Base-by-base conservation (phyloP, 1,140 invertebrate species). In the Drosophila burlai region DNA sequence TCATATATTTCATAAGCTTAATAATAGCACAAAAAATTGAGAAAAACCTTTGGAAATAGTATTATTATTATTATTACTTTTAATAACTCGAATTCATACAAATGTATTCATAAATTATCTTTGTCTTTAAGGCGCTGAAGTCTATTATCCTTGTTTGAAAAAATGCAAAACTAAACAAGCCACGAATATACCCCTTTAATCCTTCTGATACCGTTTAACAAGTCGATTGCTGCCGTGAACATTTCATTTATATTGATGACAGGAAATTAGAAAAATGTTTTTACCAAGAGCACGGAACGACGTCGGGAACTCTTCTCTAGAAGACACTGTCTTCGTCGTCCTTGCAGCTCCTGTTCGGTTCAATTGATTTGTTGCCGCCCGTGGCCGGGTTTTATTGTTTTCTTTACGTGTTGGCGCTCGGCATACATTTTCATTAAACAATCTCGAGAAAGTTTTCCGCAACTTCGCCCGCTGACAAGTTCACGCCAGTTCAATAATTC, bases 211-310 rank as follows among this genome's bases (percentile, higher is more conserved):
- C 64, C 57, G 9, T 10, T 29, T 49, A 57, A 40, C 63, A 38
- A 73, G 40, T 46, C 55, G 71, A 76, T 52, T 58, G 66, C 76
- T 50, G 42, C 46, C 50, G 55, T 72, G 55, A 81, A 78, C 84
- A 84, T 89, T 90, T 90, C 85, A 90, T 90, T 90, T 90, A 84
- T 90, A 90, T 90, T 82, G 85, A 90, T 90, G 85, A 90, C 85
- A 90, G 85, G 85, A 90, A 90, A 90, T 90, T 90, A 90, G 85
- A 90, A 90, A 85, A 90, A 90, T 89, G 84, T 84, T 89, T 89
- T 84, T 74, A 78, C 69, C 62, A 58, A 72, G 31, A 60, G 26
- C 73, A 66, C 62, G 67, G 52, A 60, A 73, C 76, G 50, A 42
- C 18, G 43, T 31, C 40, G 24, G 45, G 50, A 61, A 65, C 77